These are phyloP conservation scores for Drosophila phalerata DNA, from an alignment of 2,888 invertebrate genomes.

Conservation along the genomic window DNA sequence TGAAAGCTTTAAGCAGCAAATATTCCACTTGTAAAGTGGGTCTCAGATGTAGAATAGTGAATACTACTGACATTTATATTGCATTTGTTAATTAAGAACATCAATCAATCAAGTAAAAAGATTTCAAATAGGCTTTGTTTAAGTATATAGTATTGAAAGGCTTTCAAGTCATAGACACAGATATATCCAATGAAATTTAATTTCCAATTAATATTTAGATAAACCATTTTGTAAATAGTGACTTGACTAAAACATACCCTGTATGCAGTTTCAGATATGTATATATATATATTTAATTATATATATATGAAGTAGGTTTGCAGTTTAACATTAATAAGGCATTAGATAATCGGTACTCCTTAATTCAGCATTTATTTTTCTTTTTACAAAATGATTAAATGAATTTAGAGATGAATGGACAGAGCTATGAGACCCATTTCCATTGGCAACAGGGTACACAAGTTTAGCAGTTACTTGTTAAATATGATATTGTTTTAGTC, in stretches of 20 bases:
- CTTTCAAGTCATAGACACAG: no score
- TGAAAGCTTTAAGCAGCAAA: slow-evolving; percentile 15
- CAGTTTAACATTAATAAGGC: neutral
- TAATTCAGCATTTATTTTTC: no score
- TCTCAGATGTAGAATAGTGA: neutral
- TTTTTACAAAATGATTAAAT: no score
- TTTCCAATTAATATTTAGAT: neutral
- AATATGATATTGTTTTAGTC: neutral
- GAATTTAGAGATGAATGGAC: no score
- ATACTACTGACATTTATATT: neutral
- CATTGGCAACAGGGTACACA: neutral
- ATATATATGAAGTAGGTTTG: neutral
- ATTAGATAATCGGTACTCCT: no score
- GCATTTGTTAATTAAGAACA: slow-evolving; percentile 6
- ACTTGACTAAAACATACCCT: neutral
- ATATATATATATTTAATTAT: no score
- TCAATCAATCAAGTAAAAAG: neutral
- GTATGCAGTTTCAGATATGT: neutral
- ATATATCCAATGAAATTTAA: neutral
- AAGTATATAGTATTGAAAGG: no score
- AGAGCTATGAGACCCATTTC: neutral
- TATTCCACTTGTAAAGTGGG: slow-evolving; percentile 1
- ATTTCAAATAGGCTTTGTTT: neutral
- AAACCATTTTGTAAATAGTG: no score
- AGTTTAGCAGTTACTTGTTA: neutral